phyloP scores from a whole-genome alignment of 2,113 vertebrate species.

The Vombatus ursinus region DNA sequence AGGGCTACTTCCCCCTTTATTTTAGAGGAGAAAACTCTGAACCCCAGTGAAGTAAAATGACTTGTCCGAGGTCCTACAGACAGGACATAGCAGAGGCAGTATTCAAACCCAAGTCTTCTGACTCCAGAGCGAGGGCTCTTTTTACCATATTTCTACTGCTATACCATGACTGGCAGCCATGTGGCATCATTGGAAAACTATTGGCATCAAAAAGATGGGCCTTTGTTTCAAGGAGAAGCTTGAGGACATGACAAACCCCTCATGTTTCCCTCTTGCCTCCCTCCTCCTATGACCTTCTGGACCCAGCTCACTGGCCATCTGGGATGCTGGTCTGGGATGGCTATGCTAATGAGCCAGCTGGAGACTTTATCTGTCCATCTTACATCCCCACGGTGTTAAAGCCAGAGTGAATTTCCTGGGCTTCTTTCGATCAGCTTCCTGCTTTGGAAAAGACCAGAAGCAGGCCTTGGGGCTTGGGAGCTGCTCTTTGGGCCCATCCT shows the following conservation, averaged over 20 bases:
- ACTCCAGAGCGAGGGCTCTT: neutral
- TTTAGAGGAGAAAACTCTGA: neutral
- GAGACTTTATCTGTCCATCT: neutral
- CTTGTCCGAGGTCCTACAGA: neutral
- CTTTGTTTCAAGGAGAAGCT: neutral
- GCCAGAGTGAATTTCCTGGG: neutral
- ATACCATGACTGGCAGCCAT: neutral
- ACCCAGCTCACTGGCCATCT: neutral
- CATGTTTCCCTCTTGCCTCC: neutral
- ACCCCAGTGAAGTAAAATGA: neutral
- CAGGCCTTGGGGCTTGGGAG: neutral
- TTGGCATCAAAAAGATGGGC: neutral
- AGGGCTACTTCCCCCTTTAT: neutral
- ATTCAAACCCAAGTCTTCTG: neutral
- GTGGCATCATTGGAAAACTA: neutral
- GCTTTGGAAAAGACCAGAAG: neutral
- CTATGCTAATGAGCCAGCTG: neutral
- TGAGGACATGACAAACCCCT: neutral
- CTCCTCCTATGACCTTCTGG: neutral
- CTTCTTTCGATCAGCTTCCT: neutral
- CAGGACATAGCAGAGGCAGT: neutral
- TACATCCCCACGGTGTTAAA: neutral
- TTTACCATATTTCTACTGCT: neutral
- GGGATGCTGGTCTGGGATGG: neutral
- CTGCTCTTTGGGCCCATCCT: too few relatives aligned